A percentile compares a stretch with the other conserved stretches of the same genome.
phyloP scores from a whole-genome alignment of 2,113 vertebrate species.

The Speoplatyrhinus poulsoni region DNA sequence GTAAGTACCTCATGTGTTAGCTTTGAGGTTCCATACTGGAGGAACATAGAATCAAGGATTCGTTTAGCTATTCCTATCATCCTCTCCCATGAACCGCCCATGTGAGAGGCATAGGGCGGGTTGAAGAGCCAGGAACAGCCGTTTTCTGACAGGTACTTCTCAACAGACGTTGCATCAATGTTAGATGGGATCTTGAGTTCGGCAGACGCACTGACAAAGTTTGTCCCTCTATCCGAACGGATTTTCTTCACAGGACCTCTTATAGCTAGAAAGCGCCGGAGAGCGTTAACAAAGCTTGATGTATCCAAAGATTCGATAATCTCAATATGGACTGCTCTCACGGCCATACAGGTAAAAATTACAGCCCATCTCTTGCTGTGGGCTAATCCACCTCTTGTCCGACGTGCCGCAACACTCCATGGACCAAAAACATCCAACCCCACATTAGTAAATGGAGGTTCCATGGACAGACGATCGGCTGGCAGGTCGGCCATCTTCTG shows the following conservation, averaged over 20 bases:
- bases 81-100: constrained; percentile 1
- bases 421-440: too few relatives aligned
- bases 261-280: not conserved
- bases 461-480: too few relatives aligned
- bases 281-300: too few relatives aligned
- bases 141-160: constrained; percentile 10
- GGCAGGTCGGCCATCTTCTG: too few relatives aligned
- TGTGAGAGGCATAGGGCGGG: constrained; percentile 4
- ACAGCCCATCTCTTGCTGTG: too few relatives aligned
- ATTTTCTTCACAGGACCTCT: constrained; percentile 9
- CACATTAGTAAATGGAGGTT: too few relatives aligned
- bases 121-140: constrained; percentile 1
- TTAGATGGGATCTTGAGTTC: constrained; percentile 4
- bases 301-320: too few relatives aligned
- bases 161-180: constrained; percentile 5
- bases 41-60: not conserved
- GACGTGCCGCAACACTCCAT: too few relatives aligned
- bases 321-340: too few relatives aligned
- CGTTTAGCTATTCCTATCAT: constrained; percentile 9
- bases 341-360: too few relatives aligned
- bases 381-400: too few relatives aligned
- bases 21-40: not conserved
- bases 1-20: constrained; percentile 16
- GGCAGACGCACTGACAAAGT: constrained; percentile 6
- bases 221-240: not conserved